phyloP scores from a whole-genome alignment of 2,113 vertebrate species.

The Lepisosteus oculatus region DNA sequence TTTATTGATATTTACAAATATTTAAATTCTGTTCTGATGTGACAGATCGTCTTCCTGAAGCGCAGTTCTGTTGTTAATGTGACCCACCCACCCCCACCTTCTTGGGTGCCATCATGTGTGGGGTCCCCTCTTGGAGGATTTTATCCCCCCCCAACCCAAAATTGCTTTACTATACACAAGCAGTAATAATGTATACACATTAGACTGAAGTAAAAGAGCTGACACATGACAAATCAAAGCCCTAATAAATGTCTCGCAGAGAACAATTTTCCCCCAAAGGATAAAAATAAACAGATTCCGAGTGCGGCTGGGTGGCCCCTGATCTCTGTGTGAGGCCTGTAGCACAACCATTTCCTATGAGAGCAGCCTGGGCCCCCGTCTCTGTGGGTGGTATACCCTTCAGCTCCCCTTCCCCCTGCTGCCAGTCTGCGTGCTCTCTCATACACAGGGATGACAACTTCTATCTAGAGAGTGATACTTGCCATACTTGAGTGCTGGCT shows the following conservation, averaged over 20 bases:
- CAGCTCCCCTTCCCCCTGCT: conserved; percentile 32
- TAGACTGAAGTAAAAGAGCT: conserved; percentile 43
- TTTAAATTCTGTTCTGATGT: too few species aligned
- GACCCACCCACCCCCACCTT: conserved; percentile 47
- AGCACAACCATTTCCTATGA: conserved; percentile 72
- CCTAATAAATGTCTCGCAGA: conserved; percentile 66
- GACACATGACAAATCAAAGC: conserved; percentile 72
- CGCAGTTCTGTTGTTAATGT: conserved; percentile 5
- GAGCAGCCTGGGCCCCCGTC: conserved; percentile 53
- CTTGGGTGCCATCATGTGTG: conserved; percentile 45
- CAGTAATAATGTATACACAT: conserved; percentile 53
- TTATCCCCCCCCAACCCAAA: conserved; percentile 15
- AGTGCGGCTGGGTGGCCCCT: conserved; percentile 68
- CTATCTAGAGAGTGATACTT: conserved; percentile 17
- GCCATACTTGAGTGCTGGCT: conserved; percentile 12
- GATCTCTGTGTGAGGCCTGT: conserved; percentile 71
- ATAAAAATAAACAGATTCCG: conserved; percentile 75
- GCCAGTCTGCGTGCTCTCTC: conserved; percentile 37
- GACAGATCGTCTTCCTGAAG: too few species aligned
- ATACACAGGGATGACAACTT: conserved; percentile 13
- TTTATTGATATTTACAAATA: too few species aligned
- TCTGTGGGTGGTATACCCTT: conserved; percentile 67
- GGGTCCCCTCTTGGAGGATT: conserved; percentile 35
- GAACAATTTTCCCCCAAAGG: conserved; percentile 56
- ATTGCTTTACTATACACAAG: conserved; percentile 49